phyloP scores from a whole-genome alignment of 2,797 vertebrate genomes.

The Pseudochromis fuscus region DNA sequence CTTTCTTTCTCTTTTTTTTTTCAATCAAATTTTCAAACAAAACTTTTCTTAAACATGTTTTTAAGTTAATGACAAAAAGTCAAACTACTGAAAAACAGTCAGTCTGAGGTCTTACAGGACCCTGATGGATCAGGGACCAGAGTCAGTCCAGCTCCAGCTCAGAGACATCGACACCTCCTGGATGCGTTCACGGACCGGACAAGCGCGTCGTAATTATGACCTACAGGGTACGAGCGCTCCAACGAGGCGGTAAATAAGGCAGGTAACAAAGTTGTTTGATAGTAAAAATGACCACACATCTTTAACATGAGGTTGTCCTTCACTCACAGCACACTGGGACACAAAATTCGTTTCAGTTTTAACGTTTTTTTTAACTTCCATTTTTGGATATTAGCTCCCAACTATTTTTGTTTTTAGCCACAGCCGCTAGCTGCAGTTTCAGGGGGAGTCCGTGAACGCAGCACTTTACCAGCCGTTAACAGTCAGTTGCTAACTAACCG shows the following conservation, averaged over 20 bases:
- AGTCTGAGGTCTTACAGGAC: no score
- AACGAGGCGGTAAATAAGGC: no score
- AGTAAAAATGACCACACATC: no score
- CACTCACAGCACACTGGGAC: rapidly evolving
- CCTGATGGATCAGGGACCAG: no score
- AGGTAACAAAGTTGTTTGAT: no score
- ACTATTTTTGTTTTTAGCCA: conserved; percentile 21
- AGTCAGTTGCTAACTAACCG: not conserved
- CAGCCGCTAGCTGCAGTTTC: not conserved
- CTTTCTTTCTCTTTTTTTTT: no score
- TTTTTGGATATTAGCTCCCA: not conserved
- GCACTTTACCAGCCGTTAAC: conserved; percentile 13
- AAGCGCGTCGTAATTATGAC: conserved; percentile 49
- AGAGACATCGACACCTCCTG: no score
- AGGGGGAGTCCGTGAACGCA: conserved; percentile 23
- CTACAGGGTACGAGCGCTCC: rapidly evolving
- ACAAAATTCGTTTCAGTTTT: not conserved
- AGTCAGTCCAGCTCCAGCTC: no score
- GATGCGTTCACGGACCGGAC: conserved; percentile 54
- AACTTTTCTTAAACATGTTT: not conserved
- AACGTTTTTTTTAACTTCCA: not conserved
- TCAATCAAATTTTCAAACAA: not conserved
- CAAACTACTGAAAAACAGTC: no score
- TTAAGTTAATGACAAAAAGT: no score
- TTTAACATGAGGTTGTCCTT: no score